Evolutionary conservation across 2,888 invertebrate genomes (phyloP).

Genomic region (Thyatira batis): DNA sequence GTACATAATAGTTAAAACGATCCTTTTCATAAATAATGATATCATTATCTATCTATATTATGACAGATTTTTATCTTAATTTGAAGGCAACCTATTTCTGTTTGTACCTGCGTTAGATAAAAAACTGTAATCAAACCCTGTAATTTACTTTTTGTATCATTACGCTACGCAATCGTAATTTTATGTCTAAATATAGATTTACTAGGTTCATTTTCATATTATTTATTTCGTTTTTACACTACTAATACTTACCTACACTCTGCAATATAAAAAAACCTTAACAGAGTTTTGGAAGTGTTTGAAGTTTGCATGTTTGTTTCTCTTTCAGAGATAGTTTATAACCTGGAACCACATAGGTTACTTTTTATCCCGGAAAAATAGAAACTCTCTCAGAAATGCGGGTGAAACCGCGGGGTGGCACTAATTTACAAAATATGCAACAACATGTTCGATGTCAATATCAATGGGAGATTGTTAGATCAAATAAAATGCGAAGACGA

Average conservation of each 20-base stretch:
- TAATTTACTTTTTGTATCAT: neutral
- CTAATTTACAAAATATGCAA: neutral
- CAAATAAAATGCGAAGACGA: slow-evolving; percentile 3
- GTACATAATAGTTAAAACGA: no score
- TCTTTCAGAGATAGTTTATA: no score
- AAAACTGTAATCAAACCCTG: neutral
- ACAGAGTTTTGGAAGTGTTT: neutral
- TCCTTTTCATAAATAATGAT: no score
- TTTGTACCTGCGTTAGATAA: neutral
- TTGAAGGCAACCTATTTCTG: neutral
- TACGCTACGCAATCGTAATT: neutral
- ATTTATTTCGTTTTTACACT: no score
- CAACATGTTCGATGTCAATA: neutral
- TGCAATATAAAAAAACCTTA: no score
- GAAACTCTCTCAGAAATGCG: no score
- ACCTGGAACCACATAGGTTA: no score
- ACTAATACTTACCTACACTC: no score
- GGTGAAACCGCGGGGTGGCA: no score
- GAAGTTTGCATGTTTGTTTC: no score
- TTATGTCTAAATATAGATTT: neutral
- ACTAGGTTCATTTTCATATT: neutral
- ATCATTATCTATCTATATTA: no score
- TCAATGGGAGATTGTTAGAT: neutral
- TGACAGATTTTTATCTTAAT: neutral
- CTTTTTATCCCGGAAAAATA: no score